Base-by-base conservation (phyloP, 2,113 vertebrate species). In the Myodes glareolus region DNA sequence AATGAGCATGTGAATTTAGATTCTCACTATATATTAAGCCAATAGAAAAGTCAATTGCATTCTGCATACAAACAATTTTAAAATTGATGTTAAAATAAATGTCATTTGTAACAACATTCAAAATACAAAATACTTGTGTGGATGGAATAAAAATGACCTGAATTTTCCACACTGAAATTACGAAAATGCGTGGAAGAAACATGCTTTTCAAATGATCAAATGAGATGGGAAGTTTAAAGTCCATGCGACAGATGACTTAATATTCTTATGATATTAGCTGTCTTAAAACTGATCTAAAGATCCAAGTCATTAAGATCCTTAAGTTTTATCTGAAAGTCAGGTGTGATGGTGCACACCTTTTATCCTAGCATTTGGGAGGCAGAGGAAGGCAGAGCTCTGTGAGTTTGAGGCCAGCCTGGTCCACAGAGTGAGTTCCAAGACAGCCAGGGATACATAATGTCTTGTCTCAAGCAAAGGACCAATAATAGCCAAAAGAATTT, bases 101-200 rank as follows among this genome's bases (percentile, higher is more conserved):
- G 31, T 0, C 50, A 84, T 77, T 88, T 91, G 78, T 72, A 94
- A 87, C 29, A 94, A 17, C n/a, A 95, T 65, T 88, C 16, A 55
- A 92, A 81, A 73, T 7, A 90, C 70, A 47, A 87, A 95, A 91
- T 42, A 65, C 11, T 85, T 91, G 55, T 84, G 87, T 72, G 65
- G 55, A 77, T 84, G 4, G 67, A 96, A 39, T 84, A 96, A 97
- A 80, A 27, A 85, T 36, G 29, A 2, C 81, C 16, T 82, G 92
- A 86, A 2, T 47, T 17, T 82, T 63, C 27, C 77, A 92, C 7
- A 55, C 17, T 81, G 16, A 96, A 97, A 68, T 50, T 76, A 50
- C 75, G 80, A 94, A 94, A 76, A 68, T 75, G 17, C 9, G 13
- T 73, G 27, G 78, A 90, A 82, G 42, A 63, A 94, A 95, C 4